Evolutionary conservation across 2,113 vertebrate genomes (phyloP).

Genomic region (Seriola rivoliana): DNA sequence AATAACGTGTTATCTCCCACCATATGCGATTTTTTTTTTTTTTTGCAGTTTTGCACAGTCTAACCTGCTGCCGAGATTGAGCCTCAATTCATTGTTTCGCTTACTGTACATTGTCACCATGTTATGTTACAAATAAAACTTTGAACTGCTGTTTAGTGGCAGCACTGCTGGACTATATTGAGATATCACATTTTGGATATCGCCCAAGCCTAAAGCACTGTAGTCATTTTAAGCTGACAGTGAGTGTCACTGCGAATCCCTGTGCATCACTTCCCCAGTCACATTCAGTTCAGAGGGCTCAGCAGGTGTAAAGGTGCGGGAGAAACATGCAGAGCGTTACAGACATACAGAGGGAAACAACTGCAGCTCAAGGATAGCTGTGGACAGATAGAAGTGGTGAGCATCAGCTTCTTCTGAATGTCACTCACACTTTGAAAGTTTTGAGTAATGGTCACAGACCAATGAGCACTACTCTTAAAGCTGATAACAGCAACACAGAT

Average conservation of each 20-base stretch:
- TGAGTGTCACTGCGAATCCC: background rate
- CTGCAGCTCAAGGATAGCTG: background rate
- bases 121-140: too few relatives aligned
- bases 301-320: constrained; percentile 1
- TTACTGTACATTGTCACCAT: too few relatives aligned
- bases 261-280: background rate
- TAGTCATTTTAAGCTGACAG: background rate
- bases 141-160: too few relatives aligned
- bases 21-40: too few relatives aligned
- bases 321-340: background rate
- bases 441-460: background rate
- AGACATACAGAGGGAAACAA: background rate
- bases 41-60: too few relatives aligned
- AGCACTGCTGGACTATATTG: too few relatives aligned
- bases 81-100: too few relatives aligned
- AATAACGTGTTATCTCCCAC: too few relatives aligned
- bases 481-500: background rate
- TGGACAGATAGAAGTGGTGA: background rate
- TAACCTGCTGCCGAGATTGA: too few relatives aligned
- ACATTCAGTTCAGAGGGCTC: background rate
- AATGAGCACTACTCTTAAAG: background rate
- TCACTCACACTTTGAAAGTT: background rate
- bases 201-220: too few relatives aligned
- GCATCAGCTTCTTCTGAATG: background rate
- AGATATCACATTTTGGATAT: too few relatives aligned